Conservation (phyloP, 2,797 vertebrate genomes). For the Podarcis siculus region DNA sequence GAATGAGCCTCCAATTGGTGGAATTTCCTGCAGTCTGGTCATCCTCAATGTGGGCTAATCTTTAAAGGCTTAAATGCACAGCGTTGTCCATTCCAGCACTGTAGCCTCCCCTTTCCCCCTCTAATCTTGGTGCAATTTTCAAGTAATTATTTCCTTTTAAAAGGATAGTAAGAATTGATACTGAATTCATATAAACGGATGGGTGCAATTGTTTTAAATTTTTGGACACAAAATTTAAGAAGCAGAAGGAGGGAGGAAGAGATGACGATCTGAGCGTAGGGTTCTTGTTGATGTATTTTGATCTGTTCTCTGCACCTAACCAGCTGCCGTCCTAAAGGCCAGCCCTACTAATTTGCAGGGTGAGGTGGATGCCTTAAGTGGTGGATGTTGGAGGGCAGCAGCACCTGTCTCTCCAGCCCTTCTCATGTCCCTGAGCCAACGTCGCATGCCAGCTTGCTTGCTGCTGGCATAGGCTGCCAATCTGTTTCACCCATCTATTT, state of each 20-base stretch:
- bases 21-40: conserved; percentile 4
- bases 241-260: background rate
- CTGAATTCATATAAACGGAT: background rate
- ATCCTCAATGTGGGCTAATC: background rate
- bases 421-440: background rate
- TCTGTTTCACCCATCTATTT: background rate
- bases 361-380: background rate
- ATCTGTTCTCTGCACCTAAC: background rate
- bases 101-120: background rate
- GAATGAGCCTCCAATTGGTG: background rate
- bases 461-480: background rate
- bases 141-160: background rate
- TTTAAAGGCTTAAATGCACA: background rate
- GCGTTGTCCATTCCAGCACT: background rate
- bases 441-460: background rate
- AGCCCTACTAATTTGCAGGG: background rate
- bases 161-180: no score
- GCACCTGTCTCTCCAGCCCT: background rate
- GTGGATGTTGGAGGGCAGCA: background rate
- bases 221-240: background rate
- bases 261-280: background rate
- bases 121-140: background rate
- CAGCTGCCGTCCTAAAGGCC: background rate
- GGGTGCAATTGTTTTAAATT: background rate
- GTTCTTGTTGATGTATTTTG: background rate